phyloP scores from a whole-genome alignment of 2,888 invertebrate genomes.

The Drosophila quinaria region DNA sequence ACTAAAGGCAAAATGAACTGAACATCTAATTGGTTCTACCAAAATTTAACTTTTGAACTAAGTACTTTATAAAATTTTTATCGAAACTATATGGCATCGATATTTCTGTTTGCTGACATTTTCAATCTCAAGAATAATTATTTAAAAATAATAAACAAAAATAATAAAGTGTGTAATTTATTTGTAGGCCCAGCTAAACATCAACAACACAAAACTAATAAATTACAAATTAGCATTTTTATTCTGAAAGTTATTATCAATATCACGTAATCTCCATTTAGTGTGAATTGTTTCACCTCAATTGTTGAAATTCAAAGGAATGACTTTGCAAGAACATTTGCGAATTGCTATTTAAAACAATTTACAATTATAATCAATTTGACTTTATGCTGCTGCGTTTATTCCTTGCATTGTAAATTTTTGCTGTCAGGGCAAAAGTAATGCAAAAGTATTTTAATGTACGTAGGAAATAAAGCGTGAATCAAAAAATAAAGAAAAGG shows the following conservation, averaged over 20 bases:
- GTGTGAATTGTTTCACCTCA: not conserved
- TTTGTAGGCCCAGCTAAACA: no score
- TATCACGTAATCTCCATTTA: no score
- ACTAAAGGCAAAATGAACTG: not conserved
- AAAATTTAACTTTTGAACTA: not conserved
- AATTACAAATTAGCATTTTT: not conserved
- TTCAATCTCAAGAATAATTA: no score
- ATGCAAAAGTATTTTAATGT: slow-evolving; percentile 70
- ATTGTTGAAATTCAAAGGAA: slow-evolving; percentile 8
- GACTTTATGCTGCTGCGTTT: slow-evolving; percentile 38
- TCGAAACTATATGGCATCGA: not conserved
- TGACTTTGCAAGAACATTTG: slow-evolving; percentile 5
- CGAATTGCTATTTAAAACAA: slow-evolving; percentile 47
- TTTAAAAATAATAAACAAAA: not conserved
- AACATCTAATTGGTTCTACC: no score
- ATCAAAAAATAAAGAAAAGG: slow-evolving; percentile 7
- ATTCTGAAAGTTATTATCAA: no score
- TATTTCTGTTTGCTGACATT: not conserved
- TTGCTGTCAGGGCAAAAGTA: slow-evolving; percentile 41
- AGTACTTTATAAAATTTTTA: not conserved
- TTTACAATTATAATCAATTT: slow-evolving; percentile 80
- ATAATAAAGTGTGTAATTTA: no score
- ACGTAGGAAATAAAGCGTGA: slow-evolving; percentile 7
- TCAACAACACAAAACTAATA: no score
- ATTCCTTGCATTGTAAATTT: slow-evolving; percentile 64